phyloP scores from a whole-genome alignment of 1,140 invertebrate species.

The Dreissena polymorpha region DNA sequence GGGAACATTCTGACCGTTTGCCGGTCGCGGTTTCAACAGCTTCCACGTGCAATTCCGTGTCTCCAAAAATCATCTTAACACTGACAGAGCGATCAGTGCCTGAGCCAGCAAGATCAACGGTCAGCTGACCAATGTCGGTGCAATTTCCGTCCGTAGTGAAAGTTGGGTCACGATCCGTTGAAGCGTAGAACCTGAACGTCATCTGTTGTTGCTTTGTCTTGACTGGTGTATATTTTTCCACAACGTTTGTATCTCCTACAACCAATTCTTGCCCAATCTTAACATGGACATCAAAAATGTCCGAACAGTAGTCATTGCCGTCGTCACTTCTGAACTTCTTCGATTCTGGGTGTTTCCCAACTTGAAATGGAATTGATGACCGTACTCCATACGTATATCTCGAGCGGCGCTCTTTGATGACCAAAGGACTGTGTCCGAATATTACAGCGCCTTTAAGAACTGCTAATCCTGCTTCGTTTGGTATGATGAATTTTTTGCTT shows the following conservation, averaged over 20 bases:
- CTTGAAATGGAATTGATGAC: slow-evolving; percentile 14
- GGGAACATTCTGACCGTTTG: no score
- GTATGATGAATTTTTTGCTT: slow-evolving; percentile 24
- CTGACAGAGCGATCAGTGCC: slow-evolving; percentile 5
- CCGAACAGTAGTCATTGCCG: slow-evolving; percentile 33
- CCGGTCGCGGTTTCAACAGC: not conserved
- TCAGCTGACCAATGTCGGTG: slow-evolving; percentile 8
- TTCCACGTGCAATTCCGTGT: slow-evolving; percentile 18
- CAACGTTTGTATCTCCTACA: slow-evolving; percentile 11
- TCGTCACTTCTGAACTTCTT: slow-evolving; percentile 10
- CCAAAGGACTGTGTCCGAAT: slow-evolving; percentile 18
- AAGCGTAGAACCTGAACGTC: slow-evolving; percentile 12
- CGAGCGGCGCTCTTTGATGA: slow-evolving; percentile 27
- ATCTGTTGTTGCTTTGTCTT: not conserved
- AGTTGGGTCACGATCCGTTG: not conserved
- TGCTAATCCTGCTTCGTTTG: slow-evolving; percentile 13
- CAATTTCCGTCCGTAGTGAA: slow-evolving; percentile 1
- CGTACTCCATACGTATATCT: slow-evolving; percentile 50
- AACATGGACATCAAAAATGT: slow-evolving; percentile 43
- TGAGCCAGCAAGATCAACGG: not conserved
- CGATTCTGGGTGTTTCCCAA: slow-evolving; percentile 20
- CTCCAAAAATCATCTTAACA: slow-evolving; percentile 18
- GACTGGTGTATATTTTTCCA: not conserved
- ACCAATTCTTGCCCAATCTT: slow-evolving; percentile 29
- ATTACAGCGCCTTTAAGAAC: slow-evolving; percentile 42